These are phyloP conservation scores for Onchidella celtica DNA, from an alignment of 2,888 invertebrate genomes.

Conservation along the genomic window DNA sequence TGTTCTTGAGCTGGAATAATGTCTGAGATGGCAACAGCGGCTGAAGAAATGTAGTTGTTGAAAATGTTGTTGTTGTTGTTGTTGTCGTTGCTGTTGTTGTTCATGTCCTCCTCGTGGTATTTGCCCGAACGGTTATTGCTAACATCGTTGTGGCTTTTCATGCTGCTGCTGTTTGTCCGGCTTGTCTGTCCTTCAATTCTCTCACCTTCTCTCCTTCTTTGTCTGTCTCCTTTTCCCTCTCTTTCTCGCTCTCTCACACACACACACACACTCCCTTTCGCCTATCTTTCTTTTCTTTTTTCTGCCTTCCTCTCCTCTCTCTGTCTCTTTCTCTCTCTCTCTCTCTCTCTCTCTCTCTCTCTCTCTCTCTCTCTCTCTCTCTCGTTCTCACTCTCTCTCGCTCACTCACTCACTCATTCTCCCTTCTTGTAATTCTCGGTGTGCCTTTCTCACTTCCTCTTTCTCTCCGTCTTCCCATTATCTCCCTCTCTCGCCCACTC, in stretches of 20 bases:
- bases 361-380: not conserved
- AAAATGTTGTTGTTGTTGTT: not conserved
- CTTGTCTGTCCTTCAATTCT: not conserved
- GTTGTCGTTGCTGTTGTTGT: too few relatives aligned
- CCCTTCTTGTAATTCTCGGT: too few relatives aligned
- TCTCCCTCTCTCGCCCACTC: too few relatives aligned
- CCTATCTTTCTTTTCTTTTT: not conserved
- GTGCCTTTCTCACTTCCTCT: too few relatives aligned
- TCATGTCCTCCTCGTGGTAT: too few relatives aligned
- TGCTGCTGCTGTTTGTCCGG: not conserved
- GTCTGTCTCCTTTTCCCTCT: not conserved
- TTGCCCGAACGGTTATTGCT: too few relatives aligned
- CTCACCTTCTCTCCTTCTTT: not conserved
- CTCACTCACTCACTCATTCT: too few relatives aligned
- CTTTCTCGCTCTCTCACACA: not conserved
- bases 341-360: constrained; percentile 10
- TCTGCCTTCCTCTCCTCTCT: too few relatives aligned
- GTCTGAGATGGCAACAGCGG: not conserved
- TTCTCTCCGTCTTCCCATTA: too few relatives aligned
- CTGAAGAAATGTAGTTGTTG: not conserved
- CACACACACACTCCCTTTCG: not conserved
- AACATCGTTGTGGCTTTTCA: not conserved
- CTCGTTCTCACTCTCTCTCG: not conserved
- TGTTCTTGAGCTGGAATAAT: not conserved
- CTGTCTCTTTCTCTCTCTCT: not conserved